A percentile compares a stretch with the other conserved stretches of the same genome.
Evolutionary conservation across 2,113 vertebrate species (phyloP).

Genomic region (Diadophis punctatus): DNA sequence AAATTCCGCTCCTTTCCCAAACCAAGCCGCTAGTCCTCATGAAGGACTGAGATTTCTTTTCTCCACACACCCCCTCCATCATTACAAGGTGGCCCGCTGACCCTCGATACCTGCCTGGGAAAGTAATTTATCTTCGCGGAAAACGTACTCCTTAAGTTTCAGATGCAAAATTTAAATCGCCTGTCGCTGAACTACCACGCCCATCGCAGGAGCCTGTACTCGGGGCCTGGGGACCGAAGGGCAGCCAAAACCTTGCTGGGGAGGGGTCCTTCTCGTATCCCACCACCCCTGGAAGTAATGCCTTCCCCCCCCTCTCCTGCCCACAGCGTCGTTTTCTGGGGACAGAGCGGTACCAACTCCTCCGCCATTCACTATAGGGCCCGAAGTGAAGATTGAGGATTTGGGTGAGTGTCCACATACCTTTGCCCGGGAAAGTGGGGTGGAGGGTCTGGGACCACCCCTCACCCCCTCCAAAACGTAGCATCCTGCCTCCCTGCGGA

Average conservation of each 20-base stretch:
- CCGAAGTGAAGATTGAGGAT: conserved; percentile 90
- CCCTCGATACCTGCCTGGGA: not conserved
- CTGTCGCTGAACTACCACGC: accelerated
- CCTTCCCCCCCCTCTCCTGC: conserved; percentile 50
- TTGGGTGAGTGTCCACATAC: conserved; percentile 79
- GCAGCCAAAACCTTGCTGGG: not conserved
- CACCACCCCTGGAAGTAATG: conserved; percentile 21
- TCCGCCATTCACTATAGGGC: conserved; percentile 90
- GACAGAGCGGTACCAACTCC: conserved; percentile 85
- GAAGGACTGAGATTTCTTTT: not conserved
- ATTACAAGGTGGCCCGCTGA: too few species aligned
- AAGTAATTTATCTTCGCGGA: not conserved
- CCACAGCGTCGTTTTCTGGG: conserved; percentile 81
- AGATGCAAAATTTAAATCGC: not conserved
- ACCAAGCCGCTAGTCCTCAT: conserved; percentile 4
- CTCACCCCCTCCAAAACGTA: not conserved
- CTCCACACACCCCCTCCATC: not conserved
- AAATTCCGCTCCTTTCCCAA: not conserved
- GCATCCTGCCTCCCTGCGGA: conserved; percentile 1
- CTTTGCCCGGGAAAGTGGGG: not conserved
- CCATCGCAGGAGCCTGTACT: not conserved
- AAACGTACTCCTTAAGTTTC: not conserved
- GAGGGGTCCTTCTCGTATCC: conserved; percentile 43
- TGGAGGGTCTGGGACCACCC: not conserved
- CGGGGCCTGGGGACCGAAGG: not conserved